Percentiles rank a stretch among this genome's conserved stretches.
Conservation (phyloP, 2,113 vertebrate genomes). For the Neolamprologus hecqui region DNA sequence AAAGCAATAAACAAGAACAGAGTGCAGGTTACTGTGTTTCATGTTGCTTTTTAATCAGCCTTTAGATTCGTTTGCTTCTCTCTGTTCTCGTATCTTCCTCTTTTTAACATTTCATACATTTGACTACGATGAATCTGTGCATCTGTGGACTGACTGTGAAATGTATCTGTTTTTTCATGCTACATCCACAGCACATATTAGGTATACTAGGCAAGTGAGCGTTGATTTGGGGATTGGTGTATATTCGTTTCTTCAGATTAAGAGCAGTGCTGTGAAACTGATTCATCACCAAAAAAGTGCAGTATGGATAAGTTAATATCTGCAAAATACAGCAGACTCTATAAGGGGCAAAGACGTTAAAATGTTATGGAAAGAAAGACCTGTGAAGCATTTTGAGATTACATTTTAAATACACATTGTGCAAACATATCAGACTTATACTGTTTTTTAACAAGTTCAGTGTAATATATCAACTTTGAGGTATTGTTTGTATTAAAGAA, state of each 20-base stretch:
- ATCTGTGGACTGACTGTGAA: no score
- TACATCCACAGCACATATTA: neutral
- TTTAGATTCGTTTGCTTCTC: neutral
- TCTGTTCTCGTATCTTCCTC: neutral
- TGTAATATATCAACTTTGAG: neutral
- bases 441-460: neutral
- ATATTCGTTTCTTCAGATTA: neutral
- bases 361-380: neutral
- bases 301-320: neutral
- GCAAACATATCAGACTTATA: neutral
- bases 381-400: neutral
- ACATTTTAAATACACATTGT: neutral
- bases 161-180: neutral
- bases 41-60: neutral
- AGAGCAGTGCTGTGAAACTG: neutral
- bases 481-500: neutral
- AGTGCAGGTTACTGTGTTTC: neutral
- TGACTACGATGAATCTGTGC: neutral
- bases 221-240: neutral
- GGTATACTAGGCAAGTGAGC: neutral
- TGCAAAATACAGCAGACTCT: neutral
- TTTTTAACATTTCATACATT: neutral
- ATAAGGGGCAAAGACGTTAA: accelerated
- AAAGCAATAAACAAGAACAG: neutral
- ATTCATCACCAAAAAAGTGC: neutral